Base-by-base conservation (phyloP, 1,140 invertebrate genomes). In the Reticulitermes speratus region DNA sequence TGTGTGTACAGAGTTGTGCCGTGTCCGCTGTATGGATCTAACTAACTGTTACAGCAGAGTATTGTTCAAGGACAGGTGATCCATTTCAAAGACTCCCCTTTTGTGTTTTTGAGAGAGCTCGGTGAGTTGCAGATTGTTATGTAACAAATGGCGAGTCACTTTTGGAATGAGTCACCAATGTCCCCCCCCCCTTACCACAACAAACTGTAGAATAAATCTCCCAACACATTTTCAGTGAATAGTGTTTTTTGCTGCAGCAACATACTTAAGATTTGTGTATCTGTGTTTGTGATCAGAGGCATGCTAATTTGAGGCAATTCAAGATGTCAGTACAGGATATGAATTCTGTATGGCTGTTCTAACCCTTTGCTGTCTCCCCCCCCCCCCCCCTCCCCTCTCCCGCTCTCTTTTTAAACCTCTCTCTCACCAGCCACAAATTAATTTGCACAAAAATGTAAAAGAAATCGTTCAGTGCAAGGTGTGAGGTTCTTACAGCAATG, bases 1-100 rank as follows among this genome's bases (percentile, higher is more conserved):
- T 86, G 84, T 87, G 86, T 87, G 87, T 87, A 87, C 85, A 87
- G 84, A 87, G 81, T 85, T 30, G 44, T 84, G 65, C 55, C 84
- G 59, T 87, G 84, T 87, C 86, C 86, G 82, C 84, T 86, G 81
- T 87, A 84, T 83, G 83, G 83, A 87, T 84, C 84, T 84, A 38
- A 85, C 75, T 75, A 84, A 82, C 44, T 52, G 45, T 84, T 75
- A 75, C 55, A 69, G 44, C 52, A 84, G 65, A 86, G 48, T 55
- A 86, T 83, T 84, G 86, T 84, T 84, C 65, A 87, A 65, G 59
- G 84, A 52, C 55, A 25, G 69, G 55, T 87, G 82, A 65, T 84
- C 84, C 75, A 32, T 75, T 86, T 86, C 85, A 86, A 83, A 86
- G 65, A 32, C 44, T 21, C 32, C 16, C 44, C 52, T 55, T 86